Conservation (phyloP, 1,140 invertebrate genomes). For the Achatina immaculata region DNA sequence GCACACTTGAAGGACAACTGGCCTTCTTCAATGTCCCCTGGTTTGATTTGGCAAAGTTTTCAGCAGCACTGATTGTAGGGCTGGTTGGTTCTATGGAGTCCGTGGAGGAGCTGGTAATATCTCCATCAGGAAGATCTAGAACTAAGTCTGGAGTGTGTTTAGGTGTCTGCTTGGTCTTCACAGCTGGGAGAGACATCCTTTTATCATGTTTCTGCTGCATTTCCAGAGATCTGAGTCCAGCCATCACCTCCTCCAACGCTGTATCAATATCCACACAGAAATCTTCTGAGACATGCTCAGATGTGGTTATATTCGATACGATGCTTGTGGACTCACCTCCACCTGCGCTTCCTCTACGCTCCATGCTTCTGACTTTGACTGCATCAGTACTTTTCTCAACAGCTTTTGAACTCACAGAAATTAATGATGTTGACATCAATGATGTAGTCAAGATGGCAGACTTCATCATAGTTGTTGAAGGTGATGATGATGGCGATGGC, state of each 20-base stretch:
- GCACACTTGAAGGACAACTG: conserved; percentile 40
- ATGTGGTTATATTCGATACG: conserved; percentile 5
- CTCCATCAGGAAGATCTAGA: conserved; percentile 81
- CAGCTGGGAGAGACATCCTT: conserved; percentile 65
- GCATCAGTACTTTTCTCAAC: conserved; percentile 5
- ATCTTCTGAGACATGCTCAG: conserved; percentile 58
- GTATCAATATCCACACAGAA: conserved; percentile 66
- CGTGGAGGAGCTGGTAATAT: conserved; percentile 50
- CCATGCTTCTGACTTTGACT: background rate
- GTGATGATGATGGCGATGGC: conserved; percentile 15
- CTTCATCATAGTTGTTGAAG: conserved; percentile 18
- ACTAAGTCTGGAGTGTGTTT: conserved; percentile 89
- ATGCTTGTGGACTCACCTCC: conserved; percentile 1
- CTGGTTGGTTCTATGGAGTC: conserved; percentile 58
- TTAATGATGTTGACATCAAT: conserved; percentile 20
- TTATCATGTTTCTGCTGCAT: conserved; percentile 64
- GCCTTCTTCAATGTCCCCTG: conserved; percentile 86
- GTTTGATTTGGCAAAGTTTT: conserved; percentile 73
- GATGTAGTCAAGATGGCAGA: conserved; percentile 6
- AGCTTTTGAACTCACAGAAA: background rate
- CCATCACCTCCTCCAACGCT: conserved; percentile 68
- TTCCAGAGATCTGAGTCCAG: conserved; percentile 64
- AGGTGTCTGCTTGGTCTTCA: conserved; percentile 66
- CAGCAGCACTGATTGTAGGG: conserved; percentile 62
- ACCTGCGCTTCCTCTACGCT: background rate